These are phyloP conservation scores for Pangasius djambal DNA, from an alignment of 2,797 vertebrate species.

Conservation along the genomic window DNA sequence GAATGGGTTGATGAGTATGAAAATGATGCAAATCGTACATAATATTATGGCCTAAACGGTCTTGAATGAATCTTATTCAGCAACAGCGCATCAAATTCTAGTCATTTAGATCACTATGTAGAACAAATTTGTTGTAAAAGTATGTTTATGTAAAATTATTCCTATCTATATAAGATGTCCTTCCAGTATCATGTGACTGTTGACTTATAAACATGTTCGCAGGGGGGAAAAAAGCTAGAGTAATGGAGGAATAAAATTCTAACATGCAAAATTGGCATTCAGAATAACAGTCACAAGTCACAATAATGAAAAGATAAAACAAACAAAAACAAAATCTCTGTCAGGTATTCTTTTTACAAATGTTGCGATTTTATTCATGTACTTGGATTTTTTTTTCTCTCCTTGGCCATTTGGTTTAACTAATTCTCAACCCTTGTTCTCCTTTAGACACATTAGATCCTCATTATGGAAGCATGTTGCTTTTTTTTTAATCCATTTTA, in stretches of 20 bases:
- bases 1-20: not conserved
- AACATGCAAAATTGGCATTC: not conserved
- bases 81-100: not conserved
- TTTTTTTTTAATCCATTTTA: constrained; percentile 25
- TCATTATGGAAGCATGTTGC: not conserved
- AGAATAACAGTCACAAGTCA: not conserved
- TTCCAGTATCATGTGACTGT: not conserved
- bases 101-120: not conserved
- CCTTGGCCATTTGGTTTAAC: not conserved
- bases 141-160: not conserved
- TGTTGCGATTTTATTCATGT: not conserved
- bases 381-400: not conserved
- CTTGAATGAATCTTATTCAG: not conserved
- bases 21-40: not conserved
- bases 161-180: not conserved
- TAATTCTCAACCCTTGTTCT: not conserved
- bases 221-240: not conserved
- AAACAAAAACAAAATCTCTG: not conserved
- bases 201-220: not conserved
- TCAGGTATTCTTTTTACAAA: not conserved
- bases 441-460: not conserved
- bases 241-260: not conserved
- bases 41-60: not conserved
- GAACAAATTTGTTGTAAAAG: not conserved
- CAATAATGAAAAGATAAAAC: not conserved